A percentile compares a stretch with the other conserved stretches of the same genome.
Evolutionary conservation across 2,113 vertebrate species (phyloP).

Genomic region (Brachyistius frenatus): DNA sequence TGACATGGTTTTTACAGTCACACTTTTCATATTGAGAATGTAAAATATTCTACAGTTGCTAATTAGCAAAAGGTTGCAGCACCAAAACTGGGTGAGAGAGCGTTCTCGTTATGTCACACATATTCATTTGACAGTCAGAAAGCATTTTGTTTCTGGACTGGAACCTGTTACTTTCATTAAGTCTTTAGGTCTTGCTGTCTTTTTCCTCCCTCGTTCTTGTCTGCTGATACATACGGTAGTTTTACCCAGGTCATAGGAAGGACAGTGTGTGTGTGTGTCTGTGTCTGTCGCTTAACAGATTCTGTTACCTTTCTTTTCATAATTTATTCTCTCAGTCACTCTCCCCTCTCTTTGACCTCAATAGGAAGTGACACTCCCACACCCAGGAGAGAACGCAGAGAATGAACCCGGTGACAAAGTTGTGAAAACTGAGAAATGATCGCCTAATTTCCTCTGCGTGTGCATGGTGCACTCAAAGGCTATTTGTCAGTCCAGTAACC

Average conservation of each 20-base stretch:
- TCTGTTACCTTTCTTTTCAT: conserved; percentile 73
- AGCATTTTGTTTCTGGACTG: background rate
- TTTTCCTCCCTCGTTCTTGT: background rate
- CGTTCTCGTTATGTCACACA: background rate
- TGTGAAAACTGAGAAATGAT: conserved; percentile 53
- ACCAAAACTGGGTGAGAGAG: background rate
- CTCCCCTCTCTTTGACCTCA: conserved; percentile 45
- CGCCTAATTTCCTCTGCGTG: conserved; percentile 32
- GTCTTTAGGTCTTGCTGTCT: background rate
- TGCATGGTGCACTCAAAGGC: background rate
- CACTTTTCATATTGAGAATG: background rate
- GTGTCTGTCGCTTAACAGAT: conserved; percentile 40
- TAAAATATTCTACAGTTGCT: background rate
- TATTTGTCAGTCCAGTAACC: conserved; percentile 41
- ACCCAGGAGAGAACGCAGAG: conserved; percentile 30
- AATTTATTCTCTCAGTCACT: conserved; percentile 63
- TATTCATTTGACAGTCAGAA: background rate
- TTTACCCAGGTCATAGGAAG: conserved; percentile 30
- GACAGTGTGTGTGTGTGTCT: conserved; percentile 1
- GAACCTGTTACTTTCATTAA: background rate
- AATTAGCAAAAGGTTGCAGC: background rate
- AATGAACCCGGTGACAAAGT: conserved; percentile 57
- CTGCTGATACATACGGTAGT: background rate
- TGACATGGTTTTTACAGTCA: background rate
- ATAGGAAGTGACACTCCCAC: conserved; percentile 48